phyloP scores from a whole-genome alignment of 2,888 invertebrate genomes.

The Halocaridina rubra region DNA sequence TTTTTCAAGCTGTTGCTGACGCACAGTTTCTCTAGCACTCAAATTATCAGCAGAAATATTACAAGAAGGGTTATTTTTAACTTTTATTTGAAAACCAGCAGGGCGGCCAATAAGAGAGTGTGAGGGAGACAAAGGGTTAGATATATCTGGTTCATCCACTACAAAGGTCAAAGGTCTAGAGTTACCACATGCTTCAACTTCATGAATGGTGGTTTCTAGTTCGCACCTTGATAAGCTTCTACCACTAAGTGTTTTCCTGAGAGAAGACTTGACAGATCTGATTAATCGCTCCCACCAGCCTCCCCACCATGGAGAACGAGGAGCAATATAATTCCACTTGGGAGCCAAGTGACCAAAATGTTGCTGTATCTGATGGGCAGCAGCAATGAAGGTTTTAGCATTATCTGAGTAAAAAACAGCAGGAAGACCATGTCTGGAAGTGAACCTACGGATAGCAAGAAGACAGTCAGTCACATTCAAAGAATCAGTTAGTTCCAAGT shows the following conservation, averaged over 20 bases:
- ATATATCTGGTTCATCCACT: constrained; percentile 64
- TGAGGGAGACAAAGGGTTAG: constrained; percentile 40
- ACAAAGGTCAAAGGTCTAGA: constrained; percentile 67
- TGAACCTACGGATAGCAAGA: background rate
- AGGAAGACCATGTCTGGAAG: background rate
- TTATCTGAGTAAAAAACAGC: constrained; percentile 66
- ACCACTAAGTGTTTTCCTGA: constrained; percentile 67
- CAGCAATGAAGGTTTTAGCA: constrained; percentile 65
- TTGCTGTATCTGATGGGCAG: constrained; percentile 25
- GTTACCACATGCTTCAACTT: constrained; percentile 66
- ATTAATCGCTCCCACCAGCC: constrained; percentile 69
- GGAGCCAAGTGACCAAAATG: constrained; percentile 57
- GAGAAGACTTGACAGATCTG: constrained; percentile 67
- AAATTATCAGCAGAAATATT: background rate
- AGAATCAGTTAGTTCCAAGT: constrained; percentile 65
- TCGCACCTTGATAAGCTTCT: constrained; percentile 66
- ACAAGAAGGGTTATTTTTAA: background rate
- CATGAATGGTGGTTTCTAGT: constrained; percentile 66
- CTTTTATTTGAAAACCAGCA: constrained; percentile 4
- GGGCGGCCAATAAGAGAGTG: constrained; percentile 41
- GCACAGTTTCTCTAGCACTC: background rate
- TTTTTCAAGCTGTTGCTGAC: background rate
- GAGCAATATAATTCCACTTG: constrained; percentile 67
- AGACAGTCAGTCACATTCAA: constrained; percentile 59
- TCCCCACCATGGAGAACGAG: constrained; percentile 69